These are phyloP conservation scores for Ctenomys sociabilis DNA, from an alignment of 2,113 vertebrate genomes.

Conservation along the genomic window DNA sequence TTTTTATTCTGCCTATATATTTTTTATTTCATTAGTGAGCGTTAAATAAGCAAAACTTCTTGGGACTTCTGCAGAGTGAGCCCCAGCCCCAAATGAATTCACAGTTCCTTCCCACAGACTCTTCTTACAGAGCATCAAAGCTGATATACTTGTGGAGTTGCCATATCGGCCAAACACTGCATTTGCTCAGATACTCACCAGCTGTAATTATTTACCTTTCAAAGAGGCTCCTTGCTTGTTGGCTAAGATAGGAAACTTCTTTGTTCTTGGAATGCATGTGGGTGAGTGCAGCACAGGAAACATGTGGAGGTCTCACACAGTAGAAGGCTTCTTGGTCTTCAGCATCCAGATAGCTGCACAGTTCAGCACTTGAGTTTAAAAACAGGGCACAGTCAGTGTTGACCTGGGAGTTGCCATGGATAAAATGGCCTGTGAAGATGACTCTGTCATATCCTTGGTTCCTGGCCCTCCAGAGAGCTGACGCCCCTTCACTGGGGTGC, in stretches of 20 bases:
- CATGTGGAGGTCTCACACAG: slow-evolving; percentile 56
- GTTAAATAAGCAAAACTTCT: neutral
- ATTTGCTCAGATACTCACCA: neutral
- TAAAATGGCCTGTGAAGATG: slow-evolving; percentile 75
- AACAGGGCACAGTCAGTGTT: slow-evolving; percentile 63
- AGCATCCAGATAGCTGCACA: slow-evolving; percentile 69
- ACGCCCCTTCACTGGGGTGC: slow-evolving; percentile 79
- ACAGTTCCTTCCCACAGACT: neutral
- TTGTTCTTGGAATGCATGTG: slow-evolving; percentile 66
- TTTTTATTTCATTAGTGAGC: neutral
- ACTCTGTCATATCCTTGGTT: slow-evolving; percentile 76
- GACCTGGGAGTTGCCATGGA: neutral
- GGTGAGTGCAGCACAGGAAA: slow-evolving; percentile 65
- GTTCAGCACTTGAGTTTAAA: slow-evolving; percentile 57
- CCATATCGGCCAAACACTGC: neutral
- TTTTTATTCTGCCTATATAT: neutral
- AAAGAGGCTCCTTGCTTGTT: slow-evolving; percentile 68
- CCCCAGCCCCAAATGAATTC: neutral
- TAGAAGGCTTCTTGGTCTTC: slow-evolving; percentile 77
- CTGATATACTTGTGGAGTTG: neutral
- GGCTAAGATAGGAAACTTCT: slow-evolving; percentile 67
- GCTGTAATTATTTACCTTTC: slow-evolving; percentile 66
- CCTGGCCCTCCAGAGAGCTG: slow-evolving; percentile 77
- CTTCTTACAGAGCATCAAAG: neutral
- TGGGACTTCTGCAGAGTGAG: neutral